Conservation (phyloP, 2,113 vertebrate genomes). For the Hoplias malabaricus region DNA sequence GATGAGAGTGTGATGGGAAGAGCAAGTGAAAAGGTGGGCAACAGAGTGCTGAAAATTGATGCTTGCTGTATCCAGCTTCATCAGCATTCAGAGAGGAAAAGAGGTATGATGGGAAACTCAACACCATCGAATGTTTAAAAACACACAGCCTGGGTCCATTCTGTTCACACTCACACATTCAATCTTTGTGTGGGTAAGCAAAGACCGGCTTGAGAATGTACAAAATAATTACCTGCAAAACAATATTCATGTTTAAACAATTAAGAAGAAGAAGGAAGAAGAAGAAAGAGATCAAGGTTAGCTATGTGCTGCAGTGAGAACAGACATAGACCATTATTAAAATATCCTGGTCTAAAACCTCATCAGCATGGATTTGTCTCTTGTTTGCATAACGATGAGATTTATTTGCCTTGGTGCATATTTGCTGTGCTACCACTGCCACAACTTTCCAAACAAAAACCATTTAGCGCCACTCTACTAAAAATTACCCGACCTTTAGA, state of each 20-base stretch:
- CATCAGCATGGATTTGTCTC: no score
- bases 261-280: no score
- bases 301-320: not conserved
- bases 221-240: no score
- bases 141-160: not conserved
- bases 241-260: no score
- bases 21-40: conserved; percentile 37
- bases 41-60: conserved; percentile 47
- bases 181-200: not conserved
- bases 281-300: no score
- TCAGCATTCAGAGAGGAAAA: conserved; percentile 52
- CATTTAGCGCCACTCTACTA: no score
- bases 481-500: no score
- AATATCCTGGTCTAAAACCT: no score
- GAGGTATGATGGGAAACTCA: conserved; percentile 8
- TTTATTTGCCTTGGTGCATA: no score
- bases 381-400: no score
- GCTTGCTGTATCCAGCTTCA: conserved; percentile 44
- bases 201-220: not conserved
- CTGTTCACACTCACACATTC: not conserved
- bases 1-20: not conserved
- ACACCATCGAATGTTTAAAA: not conserved
- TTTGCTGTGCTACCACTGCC: no score
- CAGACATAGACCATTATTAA: not conserved
- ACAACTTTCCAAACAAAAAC: no score